Base-by-base conservation (phyloP, 2,113 vertebrate species). In the Collichthys lucidus region DNA sequence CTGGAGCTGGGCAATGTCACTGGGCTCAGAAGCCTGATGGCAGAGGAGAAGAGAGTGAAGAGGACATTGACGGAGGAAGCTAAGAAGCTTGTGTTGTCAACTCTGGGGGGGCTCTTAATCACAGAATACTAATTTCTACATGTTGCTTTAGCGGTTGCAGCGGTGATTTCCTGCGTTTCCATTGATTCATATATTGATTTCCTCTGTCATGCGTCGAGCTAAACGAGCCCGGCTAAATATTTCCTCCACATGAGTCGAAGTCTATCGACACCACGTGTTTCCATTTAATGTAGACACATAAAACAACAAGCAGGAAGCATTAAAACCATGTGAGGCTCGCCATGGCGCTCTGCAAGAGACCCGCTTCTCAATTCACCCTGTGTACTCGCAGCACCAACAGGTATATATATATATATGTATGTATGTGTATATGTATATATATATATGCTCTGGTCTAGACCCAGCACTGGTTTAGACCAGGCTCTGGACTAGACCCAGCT, bases 271-370 rank as follows among this genome's bases (percentile, higher is more conserved):
- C 73, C 93, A 92, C 91, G 88, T 92, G 92, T 90, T 79, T 92
- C 69, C 73, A 68, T 91, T 93, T 94, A 93, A 92, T 92, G 89
- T 65, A 85, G 83, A 91, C 90, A 83, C 85, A 93, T 92, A 94
- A 94, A 94, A 90, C 87, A 93, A 91, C 89, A 92, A 88, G 91
- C 92, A 92, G 93, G 92, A 93, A 93, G 85, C 83, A 85, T 91
- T 92, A 89, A 92, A 92, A 91, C 85, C 78, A 84, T 66, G 77
- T 88, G 86, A 90, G 86, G 68, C 81, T 82, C 79, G 79, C 49
- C 80, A 81, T 24, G 56, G 73, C 20, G 77, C 90, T 80, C 84
- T 83, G 86, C 31, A 73, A 91, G 73, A 75, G 82, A 92, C 79
- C 85, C 47, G 22, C 64, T 78, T 74, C 84, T 91, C 74, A 89